Base-by-base conservation (phyloP, 2,888 invertebrate genomes). In the Synanthedon formicaeformis region DNA sequence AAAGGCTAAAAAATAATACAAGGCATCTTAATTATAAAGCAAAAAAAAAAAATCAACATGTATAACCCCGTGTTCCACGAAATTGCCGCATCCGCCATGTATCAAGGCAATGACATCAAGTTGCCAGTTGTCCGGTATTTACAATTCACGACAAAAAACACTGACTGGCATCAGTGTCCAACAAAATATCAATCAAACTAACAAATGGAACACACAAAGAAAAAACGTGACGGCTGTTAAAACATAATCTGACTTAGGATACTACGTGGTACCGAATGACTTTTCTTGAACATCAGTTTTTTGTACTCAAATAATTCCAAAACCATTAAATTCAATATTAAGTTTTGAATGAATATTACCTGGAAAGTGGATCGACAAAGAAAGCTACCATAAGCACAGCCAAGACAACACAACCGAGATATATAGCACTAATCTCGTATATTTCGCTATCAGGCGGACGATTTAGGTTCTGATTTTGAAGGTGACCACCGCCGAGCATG, bases 301-400 rank as follows among this genome's bases (percentile, higher is more conserved):
- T 45, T 45, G 4, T 45, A 12, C 13, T 6, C 1, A 45, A 6
- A 45, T n/a, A 45, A 45, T 45, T 11, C 45, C 13, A 45, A 13
- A 45, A 45, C 45, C 13, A 8, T 34, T 34, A 34, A 34, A 34
- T 34, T 34, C 10, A 34, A 8, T 34, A 34, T 1, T 34, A 10
- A 34, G 2, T 34, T 34, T 10, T 34, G 8, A 34, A 2, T 34
- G 8, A 34, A 34, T 10, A 34, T 34, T 82, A 95, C 92, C 95
- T 93, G 61, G 95, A 94, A 3, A 97, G 89, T 2, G 96, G 96
- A 85, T 98, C 98, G 52, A 99, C 92, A 58, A 97, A 92, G 41
- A 96, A 73, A 3, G 94, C 94, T 53, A 98, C 94, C 73, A 98
- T 92, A 56, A 94, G 87, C 2, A 96, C 94, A 2, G 97, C 97